Evolutionary conservation across 2,113 vertebrate species (phyloP).

Genomic region (Scomber japonicus): DNA sequence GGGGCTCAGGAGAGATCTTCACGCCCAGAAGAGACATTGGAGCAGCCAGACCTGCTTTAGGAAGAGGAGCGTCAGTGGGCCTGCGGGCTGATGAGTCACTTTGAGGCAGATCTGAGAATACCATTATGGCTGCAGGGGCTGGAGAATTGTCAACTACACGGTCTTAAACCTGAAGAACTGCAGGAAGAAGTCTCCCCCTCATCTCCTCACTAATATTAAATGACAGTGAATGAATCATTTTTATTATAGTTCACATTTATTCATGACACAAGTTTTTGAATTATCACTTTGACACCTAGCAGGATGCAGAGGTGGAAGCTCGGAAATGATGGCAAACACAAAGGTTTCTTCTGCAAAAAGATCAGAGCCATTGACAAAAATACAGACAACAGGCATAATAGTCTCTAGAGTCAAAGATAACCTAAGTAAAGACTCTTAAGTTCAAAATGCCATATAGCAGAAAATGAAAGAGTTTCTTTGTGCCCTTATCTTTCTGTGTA

Average conservation of each 20-base stretch:
- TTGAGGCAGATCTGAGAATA: slow-evolving; percentile 77
- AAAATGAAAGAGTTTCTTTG: slow-evolving; percentile 66
- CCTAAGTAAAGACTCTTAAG: slow-evolving; percentile 53
- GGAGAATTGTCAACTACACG: slow-evolving; percentile 63
- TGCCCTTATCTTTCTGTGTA: slow-evolving; percentile 70
- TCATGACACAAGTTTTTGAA: slow-evolving; percentile 45
- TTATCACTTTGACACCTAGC: slow-evolving; percentile 31
- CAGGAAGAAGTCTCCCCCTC: slow-evolving; percentile 51
- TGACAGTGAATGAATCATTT: slow-evolving; percentile 59
- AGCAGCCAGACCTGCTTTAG: slow-evolving; percentile 61
- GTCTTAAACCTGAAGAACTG: slow-evolving; percentile 60
- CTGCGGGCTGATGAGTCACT: slow-evolving; percentile 75
- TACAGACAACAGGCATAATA: slow-evolving; percentile 16
- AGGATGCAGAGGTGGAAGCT: not conserved
- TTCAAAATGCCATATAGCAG: slow-evolving; percentile 68
- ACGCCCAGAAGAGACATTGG: slow-evolving; percentile 64
- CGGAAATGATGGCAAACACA: not conserved
- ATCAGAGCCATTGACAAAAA: slow-evolving; percentile 25
- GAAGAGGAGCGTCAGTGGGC: slow-evolving; percentile 45
- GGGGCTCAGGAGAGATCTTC: slow-evolving; percentile 61
- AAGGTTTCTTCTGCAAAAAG: slow-evolving; percentile 25
- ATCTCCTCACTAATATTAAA: slow-evolving; percentile 59
- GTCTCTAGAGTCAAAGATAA: slow-evolving; percentile 47
- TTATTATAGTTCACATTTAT: slow-evolving; percentile 51
- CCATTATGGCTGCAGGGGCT: slow-evolving; percentile 69